Conservation (phyloP, 2,888 invertebrate species). For the Andrena chrysosceles region DNA sequence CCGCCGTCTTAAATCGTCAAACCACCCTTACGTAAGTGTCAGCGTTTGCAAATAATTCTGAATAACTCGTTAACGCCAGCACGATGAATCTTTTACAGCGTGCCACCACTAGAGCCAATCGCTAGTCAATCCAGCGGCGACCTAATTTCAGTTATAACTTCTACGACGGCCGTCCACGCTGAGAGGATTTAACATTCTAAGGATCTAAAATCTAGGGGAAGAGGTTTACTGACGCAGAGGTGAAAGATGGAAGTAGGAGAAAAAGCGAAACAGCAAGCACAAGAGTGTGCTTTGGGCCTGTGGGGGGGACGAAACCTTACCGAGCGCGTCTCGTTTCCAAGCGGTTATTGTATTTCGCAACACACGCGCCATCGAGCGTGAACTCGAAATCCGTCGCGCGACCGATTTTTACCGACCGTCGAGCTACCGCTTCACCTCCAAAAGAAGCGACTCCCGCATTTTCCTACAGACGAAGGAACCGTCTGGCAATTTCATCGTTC, state of each 20-base stretch:
- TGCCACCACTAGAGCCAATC: constrained; percentile 87
- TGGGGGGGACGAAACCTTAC: not conserved
- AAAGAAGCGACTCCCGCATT: not conserved
- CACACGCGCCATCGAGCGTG: not conserved
- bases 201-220: not conserved
- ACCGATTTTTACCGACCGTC: constrained; percentile 19
- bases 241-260: not conserved
- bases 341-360: not conserved
- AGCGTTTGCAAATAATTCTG: not conserved
- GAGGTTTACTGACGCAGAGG: not conserved
- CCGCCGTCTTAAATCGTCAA: constrained; percentile 86
- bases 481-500: no score
- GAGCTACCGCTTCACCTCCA: not conserved
- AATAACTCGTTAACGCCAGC: not conserved
- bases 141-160: constrained; percentile 86
- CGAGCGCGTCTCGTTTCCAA: constrained; percentile 4
- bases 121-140: constrained; percentile 84
- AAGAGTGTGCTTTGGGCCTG: no score
- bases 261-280: not conserved
- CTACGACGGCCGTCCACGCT: constrained; percentile 82
- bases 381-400: not conserved
- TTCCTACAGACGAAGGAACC: not conserved
- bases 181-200: constrained; percentile 73
- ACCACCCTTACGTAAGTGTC: constrained; percentile 86
- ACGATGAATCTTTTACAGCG: constrained; percentile 81